Evolutionary conservation across 2,113 vertebrate species (phyloP), one percentile per base, ranked within the genome.

Genomic region (Rhinichthys klamathensis): DNA sequence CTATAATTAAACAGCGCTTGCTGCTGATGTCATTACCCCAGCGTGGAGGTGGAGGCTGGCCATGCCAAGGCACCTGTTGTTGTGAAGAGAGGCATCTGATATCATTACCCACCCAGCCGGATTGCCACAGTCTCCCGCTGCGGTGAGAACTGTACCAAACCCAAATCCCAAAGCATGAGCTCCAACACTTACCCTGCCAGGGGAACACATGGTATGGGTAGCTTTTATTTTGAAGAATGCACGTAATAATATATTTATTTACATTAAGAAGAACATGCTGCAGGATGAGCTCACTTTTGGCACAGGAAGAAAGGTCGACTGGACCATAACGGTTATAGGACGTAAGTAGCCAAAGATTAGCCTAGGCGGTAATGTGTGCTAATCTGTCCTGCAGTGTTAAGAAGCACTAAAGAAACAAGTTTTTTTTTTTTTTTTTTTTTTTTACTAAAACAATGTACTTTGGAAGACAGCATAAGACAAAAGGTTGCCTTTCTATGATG

Each of bases 11-110:
- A 96, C 95, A 93, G 93, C 96, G 96, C 95, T 97, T 96, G 96
- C 96, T 96, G 96, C 96, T 99, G 97, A 98, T 99, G 98, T 99
- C 98, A 98, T 97, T 96, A 95, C 96, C 97, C 93, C 97, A 98
- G 98, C 97, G 92, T 96, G 97, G 97, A 96, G 96, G 95, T 96
- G 95, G 95, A 97, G 95, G 91, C 94, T 95, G 95, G 95, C 96
- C 95, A 93, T 97, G 98, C 97, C 98, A 99, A 97, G 96, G 97
- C 98, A 99, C 98, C 98, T 99, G 98, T 99, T 99, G 98, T 99
- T 98, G 96, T 97, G 96, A 96, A 97, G 96, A 91, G 94, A 96
- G 97, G 96, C 98, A 99, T 97, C 97, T 99, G 97, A 99, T 97
- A 96, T 99, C 97, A 99, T 99, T 99, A 99, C 98, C 98, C 95